Conservation (phyloP, 1,140 invertebrate species). For the Scaptomyza graminum region DNA sequence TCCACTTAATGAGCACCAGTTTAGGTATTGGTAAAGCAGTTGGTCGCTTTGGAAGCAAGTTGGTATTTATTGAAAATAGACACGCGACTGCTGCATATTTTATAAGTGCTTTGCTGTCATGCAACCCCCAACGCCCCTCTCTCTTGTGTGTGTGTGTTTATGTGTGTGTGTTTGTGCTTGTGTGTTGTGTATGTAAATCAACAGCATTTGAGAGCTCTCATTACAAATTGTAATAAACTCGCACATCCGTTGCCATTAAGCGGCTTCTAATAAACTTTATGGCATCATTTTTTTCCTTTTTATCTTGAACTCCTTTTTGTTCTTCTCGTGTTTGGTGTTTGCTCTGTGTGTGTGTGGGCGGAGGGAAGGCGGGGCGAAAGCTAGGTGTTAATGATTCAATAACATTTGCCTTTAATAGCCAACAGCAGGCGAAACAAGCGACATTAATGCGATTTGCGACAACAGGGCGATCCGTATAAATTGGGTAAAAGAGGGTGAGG, state of each 20-base stretch:
- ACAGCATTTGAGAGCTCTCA: slow-evolving; percentile 62
- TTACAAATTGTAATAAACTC: slow-evolving; percentile 81
- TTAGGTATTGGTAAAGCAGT: slow-evolving; percentile 19
- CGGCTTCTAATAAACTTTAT: slow-evolving; percentile 82
- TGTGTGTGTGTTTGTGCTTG: slow-evolving; percentile 1
- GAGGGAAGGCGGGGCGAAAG: background rate
- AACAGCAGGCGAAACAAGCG: slow-evolving; percentile 61
- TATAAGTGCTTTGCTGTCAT: slow-evolving; percentile 54
- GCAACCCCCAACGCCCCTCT: background rate
- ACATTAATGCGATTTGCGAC: slow-evolving; percentile 66
- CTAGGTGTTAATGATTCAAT: slow-evolving; percentile 81
- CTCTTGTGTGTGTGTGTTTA: background rate
- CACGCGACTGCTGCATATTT: slow-evolving; percentile 78
- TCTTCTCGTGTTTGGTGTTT: background rate
- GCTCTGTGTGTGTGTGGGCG: background rate
- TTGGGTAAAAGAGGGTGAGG: background rate
- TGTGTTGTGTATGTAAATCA: slow-evolving; percentile 43
- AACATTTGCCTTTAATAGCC: slow-evolving; percentile 73
- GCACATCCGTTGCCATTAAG: slow-evolving; percentile 76
- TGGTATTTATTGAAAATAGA: slow-evolving; percentile 75
- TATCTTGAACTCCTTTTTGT: background rate
- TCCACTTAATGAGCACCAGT: slow-evolving; percentile 40
- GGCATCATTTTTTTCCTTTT: slow-evolving; percentile 62
- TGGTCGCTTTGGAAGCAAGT: slow-evolving; percentile 13
- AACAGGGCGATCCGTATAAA: background rate